phyloP scores from a whole-genome alignment of 2,113 vertebrate genomes.

The Odocoileus hemionus region DNA sequence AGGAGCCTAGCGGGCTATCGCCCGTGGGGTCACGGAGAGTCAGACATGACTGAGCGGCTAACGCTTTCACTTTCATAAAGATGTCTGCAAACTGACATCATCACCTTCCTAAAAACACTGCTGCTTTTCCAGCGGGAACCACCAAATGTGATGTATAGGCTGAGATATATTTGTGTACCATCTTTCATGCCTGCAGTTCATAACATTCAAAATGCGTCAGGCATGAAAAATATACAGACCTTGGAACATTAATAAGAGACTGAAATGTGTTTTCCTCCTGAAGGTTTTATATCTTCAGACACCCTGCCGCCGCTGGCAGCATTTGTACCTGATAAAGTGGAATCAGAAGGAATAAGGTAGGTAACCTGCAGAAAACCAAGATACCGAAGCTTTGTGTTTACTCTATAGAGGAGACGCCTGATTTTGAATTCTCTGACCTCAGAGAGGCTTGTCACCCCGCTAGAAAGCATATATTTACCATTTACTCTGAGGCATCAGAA shows the following conservation, averaged over 20 bases:
- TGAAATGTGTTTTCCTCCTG: background rate
- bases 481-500: background rate
- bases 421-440: background rate
- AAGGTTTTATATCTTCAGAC: background rate
- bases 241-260: background rate
- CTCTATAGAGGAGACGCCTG: rapidly evolving
- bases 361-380: background rate
- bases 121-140: rapidly evolving
- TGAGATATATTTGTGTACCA: no score
- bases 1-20: background rate
- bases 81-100: no score
- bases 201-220: background rate
- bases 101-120: no score
- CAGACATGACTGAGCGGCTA: rapidly evolving
- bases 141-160: background rate
- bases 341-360: background rate
- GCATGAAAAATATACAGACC: background rate
- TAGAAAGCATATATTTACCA: background rate
- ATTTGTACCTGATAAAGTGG: rapidly evolving
- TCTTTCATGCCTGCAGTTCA: background rate
- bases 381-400: background rate
- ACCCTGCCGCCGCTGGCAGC: rapidly evolving
- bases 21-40: background rate
- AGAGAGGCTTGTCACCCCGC: background rate
- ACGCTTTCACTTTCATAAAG: background rate